Percentiles rank a stretch among this genome's conserved stretches.
Evolutionary conservation across 2,888 invertebrate genomes (phyloP).

Genomic region (Alviniconcha strummeri): DNA sequence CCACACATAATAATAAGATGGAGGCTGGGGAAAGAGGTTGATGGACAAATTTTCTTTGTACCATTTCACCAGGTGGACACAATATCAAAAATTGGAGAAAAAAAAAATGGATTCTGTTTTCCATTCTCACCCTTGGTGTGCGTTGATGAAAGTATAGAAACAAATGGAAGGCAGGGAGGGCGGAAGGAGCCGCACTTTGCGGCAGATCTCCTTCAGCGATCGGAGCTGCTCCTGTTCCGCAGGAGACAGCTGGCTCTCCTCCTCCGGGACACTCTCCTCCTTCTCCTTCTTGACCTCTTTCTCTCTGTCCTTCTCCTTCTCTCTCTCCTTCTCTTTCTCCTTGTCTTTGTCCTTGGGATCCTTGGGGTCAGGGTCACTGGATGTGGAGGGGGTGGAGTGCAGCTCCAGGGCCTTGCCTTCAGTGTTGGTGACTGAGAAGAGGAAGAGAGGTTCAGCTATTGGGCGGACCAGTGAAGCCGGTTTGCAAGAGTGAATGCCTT

Average conservation of each 20-base stretch:
- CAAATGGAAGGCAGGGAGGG: slow-evolving; percentile 95
- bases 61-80: too few species aligned
- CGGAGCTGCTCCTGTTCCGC: background rate
- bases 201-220: background rate
- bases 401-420: slow-evolving; percentile 17
- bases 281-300: slow-evolving; percentile 19
- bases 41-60: background rate
- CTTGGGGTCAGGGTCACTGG: background rate
- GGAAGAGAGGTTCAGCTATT: too few species aligned
- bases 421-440: background rate
- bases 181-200: slow-evolving; percentile 82
- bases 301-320: slow-evolving; percentile 6
- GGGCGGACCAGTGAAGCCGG: too few species aligned
- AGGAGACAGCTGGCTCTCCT: background rate
- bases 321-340: background rate
- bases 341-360: background rate
- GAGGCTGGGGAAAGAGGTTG: background rate
- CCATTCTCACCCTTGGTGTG: slow-evolving; percentile 83
- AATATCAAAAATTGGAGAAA: too few species aligned
- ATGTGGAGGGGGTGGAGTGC: background rate
- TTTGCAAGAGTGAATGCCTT: too few species aligned
- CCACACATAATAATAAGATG: background rate
- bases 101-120: background rate
- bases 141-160: slow-evolving; percentile 95
- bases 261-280: background rate